These are phyloP conservation scores for Peromyscus californicus DNA, from an alignment of 2,113 vertebrate genomes.

Conservation along the genomic window DNA sequence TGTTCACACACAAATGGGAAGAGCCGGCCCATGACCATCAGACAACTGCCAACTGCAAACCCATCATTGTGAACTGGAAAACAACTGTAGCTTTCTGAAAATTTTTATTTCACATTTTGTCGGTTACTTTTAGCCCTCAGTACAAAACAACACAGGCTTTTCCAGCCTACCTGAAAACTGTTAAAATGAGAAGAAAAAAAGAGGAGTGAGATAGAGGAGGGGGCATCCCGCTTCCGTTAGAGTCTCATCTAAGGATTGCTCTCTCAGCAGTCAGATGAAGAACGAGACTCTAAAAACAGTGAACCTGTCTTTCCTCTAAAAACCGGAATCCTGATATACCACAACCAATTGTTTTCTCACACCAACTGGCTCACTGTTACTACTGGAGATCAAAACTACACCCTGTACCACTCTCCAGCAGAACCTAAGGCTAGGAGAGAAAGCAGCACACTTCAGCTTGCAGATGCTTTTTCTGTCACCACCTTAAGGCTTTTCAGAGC, in stretches of 20 bases:
- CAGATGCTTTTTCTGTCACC: not conserved
- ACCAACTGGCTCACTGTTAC: not conserved
- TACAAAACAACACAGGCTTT: not conserved
- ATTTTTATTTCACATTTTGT: not conserved
- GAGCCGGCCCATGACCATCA: not conserved
- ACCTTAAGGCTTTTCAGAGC: not conserved
- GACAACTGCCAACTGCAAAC: not conserved
- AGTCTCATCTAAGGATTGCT: not conserved
- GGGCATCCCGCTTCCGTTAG: not conserved
- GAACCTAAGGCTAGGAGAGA: not conserved
- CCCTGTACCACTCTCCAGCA: not conserved
- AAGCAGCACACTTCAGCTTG: not conserved
- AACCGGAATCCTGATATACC: not conserved
- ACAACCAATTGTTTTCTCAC: not conserved
- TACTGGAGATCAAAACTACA: not conserved
- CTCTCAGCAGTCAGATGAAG: not conserved
- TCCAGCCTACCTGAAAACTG: not conserved
- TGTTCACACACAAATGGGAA: not conserved
- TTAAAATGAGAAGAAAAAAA: not conserved
- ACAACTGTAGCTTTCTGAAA: not conserved
- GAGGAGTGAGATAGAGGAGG: not conserved
- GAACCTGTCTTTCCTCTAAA: too few relatives aligned
- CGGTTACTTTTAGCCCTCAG: slow-evolving; percentile 21
- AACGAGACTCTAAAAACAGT: not conserved
- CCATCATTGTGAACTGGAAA: not conserved